These are phyloP conservation scores for Hypanus sabinus DNA, from an alignment of 2,113 vertebrate genomes.

Conservation along the genomic window DNA sequence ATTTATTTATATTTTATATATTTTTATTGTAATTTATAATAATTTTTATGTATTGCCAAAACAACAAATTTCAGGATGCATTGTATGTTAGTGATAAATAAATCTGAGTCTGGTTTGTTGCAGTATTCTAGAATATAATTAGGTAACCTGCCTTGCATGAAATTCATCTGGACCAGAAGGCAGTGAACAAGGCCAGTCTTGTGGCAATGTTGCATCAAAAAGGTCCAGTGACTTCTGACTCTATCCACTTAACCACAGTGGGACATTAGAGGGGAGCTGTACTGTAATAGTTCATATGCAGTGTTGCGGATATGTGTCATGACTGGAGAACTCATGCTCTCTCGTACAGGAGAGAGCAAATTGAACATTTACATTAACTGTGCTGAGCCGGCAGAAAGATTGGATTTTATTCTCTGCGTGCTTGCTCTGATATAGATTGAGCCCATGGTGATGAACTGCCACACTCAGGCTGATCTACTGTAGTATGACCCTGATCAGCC, in stretches of 20 bases:
- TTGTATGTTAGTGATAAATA: no score
- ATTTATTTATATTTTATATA: no score
- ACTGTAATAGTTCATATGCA: not conserved
- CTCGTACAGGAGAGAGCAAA: not conserved
- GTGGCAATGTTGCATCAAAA: not conserved
- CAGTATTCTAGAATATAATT: not conserved
- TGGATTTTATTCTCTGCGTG: not conserved
- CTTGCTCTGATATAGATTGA: not conserved
- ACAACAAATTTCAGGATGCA: no score
- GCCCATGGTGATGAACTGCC: not conserved
- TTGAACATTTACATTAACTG: not conserved
- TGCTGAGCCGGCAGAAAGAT: not conserved
- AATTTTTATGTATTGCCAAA: no score
- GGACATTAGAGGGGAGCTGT: not conserved
- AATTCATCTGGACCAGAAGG: not conserved
- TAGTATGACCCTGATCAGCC: not conserved
- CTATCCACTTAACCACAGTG: not conserved
- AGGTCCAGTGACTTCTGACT: not conserved
- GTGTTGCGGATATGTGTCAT: not conserved
- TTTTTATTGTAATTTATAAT: no score
- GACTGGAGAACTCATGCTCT: not conserved
- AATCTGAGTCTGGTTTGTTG: no score
- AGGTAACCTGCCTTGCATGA: not conserved
- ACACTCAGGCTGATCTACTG: not conserved
- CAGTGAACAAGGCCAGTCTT: not conserved